Evolutionary conservation across 2,113 vertebrate genomes (phyloP).

Genomic region (Ascaphus truei): DNA sequence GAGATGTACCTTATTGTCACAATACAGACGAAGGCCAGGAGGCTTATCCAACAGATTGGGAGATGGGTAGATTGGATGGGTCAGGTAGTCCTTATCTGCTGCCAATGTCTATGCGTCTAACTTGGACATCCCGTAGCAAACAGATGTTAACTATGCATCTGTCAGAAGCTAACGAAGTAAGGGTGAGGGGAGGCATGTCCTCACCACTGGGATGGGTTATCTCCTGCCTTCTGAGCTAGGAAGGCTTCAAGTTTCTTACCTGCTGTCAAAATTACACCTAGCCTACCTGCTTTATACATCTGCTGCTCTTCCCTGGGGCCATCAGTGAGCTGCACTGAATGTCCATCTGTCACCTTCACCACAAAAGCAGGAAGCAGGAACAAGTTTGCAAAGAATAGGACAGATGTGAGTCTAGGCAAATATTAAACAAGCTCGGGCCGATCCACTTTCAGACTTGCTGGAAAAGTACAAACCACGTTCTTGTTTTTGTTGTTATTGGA

Average conservation of each 20-base stretch:
- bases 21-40: too few species aligned
- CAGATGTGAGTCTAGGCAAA: constrained; percentile 4
- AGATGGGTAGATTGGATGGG: constrained; percentile 1
- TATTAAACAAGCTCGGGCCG: accelerated
- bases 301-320: background rate
- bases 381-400: background rate
- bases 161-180: background rate
- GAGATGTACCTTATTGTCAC: too few species aligned
- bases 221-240: too few species aligned
- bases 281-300: background rate
- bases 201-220: background rate
- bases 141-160: constrained; percentile 21
- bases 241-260: background rate
- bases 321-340: too few species aligned
- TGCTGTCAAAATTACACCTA: background rate
- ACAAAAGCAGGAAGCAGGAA: background rate
- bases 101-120: too few species aligned
- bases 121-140: too few species aligned
- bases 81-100: constrained; percentile 19
- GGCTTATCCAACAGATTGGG: constrained; percentile 3
- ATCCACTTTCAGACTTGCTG: background rate
- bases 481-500: too few species aligned
- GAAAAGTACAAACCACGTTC: too few species aligned
- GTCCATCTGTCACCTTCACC: constrained; percentile 12
- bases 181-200: background rate